Percentiles rank a stretch among this genome's conserved stretches.
These are phyloP conservation scores for Cygnus olor DNA, from an alignment of 2,797 vertebrate species.

Conservation along the genomic window DNA sequence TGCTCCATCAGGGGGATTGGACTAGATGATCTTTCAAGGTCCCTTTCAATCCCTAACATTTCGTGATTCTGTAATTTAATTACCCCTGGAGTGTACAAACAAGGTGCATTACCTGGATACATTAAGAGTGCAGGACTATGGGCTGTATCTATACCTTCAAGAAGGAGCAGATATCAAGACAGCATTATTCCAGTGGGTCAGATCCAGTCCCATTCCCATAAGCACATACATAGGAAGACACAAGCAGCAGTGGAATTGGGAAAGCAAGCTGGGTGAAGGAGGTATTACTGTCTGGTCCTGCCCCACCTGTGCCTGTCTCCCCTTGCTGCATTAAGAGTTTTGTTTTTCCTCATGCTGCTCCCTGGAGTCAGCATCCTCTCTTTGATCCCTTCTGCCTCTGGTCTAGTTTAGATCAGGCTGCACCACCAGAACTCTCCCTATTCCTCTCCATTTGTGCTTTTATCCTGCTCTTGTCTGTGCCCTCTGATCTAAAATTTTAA, in stretches of 20 bases:
- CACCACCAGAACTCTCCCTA: neutral
- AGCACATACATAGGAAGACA: neutral
- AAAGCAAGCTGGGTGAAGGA: neutral
- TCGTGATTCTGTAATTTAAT: conserved; percentile 19
- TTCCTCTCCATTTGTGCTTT: neutral
- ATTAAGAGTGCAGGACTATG: neutral
- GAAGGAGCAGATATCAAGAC: neutral
- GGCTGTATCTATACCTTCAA: neutral
- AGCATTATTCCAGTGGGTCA: neutral
- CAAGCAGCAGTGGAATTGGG: neutral
- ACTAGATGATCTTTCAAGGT: no score
- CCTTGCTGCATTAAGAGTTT: rapidly evolving
- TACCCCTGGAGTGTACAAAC: neutral
- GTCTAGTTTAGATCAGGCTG: neutral
- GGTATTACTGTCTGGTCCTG: neutral
- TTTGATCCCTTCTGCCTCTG: neutral
- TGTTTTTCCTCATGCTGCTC: neutral
- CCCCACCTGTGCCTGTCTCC: neutral
- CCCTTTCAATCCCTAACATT: no score
- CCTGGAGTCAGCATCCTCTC: neutral
- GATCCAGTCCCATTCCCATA: neutral
- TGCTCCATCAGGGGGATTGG: no score
- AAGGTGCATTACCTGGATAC: neutral
- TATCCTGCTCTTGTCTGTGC: neutral
- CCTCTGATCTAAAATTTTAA: conserved; percentile 46